phyloP scores from a whole-genome alignment of 2,888 invertebrate genomes.

The Tanaodytes sp. region DNA sequence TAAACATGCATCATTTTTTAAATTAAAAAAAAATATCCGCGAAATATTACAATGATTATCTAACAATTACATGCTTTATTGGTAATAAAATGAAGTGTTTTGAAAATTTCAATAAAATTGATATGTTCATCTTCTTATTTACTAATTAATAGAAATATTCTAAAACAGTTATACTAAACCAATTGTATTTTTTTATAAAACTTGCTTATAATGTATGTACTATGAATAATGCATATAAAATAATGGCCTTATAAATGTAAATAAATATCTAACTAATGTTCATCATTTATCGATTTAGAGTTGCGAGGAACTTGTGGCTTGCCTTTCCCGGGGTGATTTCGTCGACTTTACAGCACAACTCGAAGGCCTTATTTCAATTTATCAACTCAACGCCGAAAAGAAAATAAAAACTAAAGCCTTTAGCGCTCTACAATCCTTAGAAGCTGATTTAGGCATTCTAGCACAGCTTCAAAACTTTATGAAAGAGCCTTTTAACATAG shows the following conservation, averaged over 20 bases:
- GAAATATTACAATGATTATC: no score
- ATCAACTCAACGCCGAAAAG: slow-evolving; percentile 94
- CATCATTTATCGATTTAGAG: slow-evolving; percentile 80
- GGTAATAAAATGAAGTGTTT: no score
- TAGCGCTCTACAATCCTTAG: slow-evolving; percentile 91
- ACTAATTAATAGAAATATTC: no score
- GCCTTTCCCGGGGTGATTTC: slow-evolving; percentile 89
- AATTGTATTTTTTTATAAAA: not conserved
- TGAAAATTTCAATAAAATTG: no score
- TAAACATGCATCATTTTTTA: slow-evolving; percentile 1
- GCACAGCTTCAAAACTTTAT: slow-evolving; percentile 85
- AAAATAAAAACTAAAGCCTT: slow-evolving; percentile 95
- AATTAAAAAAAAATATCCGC: no score
- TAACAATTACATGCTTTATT: no score
- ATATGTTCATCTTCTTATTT: no score
- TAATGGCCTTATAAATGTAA: no score
- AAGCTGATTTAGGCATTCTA: slow-evolving; percentile 88
- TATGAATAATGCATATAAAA: no score
- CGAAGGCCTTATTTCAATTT: slow-evolving; percentile 92
- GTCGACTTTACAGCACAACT: slow-evolving; percentile 92
- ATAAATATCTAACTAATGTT: no score
- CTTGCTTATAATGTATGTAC: not conserved
- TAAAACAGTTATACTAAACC: no score
- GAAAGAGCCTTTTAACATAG: slow-evolving; percentile 81
- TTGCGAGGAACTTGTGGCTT: slow-evolving; percentile 89